Conservation (phyloP, 2,888 invertebrate species). For the Ectemnius cavifrons region DNA sequence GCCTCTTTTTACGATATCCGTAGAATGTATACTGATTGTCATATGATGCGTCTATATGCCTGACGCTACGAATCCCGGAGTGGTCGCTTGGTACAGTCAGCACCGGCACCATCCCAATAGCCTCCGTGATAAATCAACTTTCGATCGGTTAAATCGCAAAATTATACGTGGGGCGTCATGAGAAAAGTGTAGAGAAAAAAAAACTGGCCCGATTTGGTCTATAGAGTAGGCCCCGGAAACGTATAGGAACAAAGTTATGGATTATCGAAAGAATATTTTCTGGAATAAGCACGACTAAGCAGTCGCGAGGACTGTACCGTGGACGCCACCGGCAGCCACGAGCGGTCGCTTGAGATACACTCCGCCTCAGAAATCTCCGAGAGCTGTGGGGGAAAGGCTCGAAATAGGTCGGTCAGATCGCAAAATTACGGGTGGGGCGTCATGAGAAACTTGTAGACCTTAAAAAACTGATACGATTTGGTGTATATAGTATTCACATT, state of each 20-base stretch:
- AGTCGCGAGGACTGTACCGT: conserved; percentile 65
- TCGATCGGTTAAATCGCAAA: conserved; percentile 58
- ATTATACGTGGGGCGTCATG: conserved; percentile 63
- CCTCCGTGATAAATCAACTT: conserved; percentile 19
- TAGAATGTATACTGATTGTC: conserved; percentile 60
- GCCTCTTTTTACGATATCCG: conserved; percentile 48
- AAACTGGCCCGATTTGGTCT: conserved; percentile 71
- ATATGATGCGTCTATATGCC: conserved; percentile 63
- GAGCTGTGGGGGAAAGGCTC: conserved; percentile 16
- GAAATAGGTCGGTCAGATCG: conserved; percentile 56
- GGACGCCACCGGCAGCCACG: conserved; percentile 71
- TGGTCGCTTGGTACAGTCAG: conserved; percentile 61
- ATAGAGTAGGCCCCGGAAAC: conserved; percentile 56
- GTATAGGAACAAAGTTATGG: conserved; percentile 59
- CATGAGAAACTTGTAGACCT: conserved; percentile 64
- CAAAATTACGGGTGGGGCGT: conserved; percentile 69
- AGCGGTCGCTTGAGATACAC: conserved; percentile 65
- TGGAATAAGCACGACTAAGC: conserved; percentile 29
- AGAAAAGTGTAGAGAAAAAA: conserved; percentile 68
- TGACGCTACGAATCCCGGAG: conserved; percentile 58
- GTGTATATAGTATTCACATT: conserved; percentile 65
- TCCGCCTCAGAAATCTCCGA: conserved; percentile 25
- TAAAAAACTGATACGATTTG: conserved; percentile 70
- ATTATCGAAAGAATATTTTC: conserved; percentile 54
- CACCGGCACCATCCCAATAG: conserved; percentile 31